phyloP scores from a whole-genome alignment of 1,140 invertebrate species.

The Pseudomyrmex flavicornis region DNA sequence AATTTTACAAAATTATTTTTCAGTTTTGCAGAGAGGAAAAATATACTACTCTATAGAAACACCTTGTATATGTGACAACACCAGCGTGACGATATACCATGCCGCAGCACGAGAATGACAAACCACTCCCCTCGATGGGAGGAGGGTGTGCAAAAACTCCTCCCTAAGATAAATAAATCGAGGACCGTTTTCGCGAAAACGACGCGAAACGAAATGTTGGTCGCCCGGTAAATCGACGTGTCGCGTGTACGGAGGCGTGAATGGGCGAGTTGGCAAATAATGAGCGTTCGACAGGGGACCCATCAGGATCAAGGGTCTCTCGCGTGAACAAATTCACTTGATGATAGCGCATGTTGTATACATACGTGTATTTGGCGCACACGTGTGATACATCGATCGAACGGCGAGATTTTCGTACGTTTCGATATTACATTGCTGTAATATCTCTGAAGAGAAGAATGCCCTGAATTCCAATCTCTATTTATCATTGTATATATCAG shows the following conservation, averaged over 20 bases:
- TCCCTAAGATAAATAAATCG: slow-evolving; percentile 77
- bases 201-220: slow-evolving; percentile 63
- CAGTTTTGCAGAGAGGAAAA: background rate
- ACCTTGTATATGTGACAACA: slow-evolving; percentile 21
- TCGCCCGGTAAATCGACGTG: slow-evolving; percentile 32
- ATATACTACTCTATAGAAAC: background rate
- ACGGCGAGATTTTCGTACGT: background rate
- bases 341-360: background rate
- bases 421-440: slow-evolving; percentile 4
- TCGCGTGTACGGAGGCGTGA: slow-evolving; percentile 31
- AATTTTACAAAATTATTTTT: background rate
- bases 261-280: slow-evolving; percentile 56
- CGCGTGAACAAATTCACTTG: slow-evolving; percentile 33
- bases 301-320: slow-evolving; percentile 1
- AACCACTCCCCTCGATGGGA: slow-evolving; percentile 43
- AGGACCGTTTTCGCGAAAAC: slow-evolving; percentile 42
- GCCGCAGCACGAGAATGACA: slow-evolving; percentile 36
- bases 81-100: slow-evolving; percentile 34
- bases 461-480: background rate
- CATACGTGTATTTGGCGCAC: background rate
- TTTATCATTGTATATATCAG: background rate
- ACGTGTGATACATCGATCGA: slow-evolving; percentile 14
- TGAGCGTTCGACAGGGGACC: slow-evolving; percentile 20
- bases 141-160: slow-evolving; percentile 3
- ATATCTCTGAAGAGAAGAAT: background rate